Evolutionary conservation across 2,797 vertebrate genomes (phyloP), one percentile per base, ranked within the genome.

Genomic region (Pangasius djambal): DNA sequence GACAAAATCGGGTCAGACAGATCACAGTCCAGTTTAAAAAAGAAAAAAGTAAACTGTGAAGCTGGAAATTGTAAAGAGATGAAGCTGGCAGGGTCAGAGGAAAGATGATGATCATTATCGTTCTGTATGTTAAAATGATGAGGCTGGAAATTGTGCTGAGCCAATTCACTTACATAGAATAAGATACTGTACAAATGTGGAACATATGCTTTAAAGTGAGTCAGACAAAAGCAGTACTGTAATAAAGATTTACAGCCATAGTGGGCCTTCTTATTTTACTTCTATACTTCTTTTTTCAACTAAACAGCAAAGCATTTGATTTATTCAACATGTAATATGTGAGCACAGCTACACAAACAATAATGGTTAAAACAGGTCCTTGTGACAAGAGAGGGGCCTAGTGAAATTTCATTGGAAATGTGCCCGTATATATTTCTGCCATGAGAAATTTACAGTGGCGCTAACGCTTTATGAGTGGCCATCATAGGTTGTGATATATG

Each of bases 1-100:
- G 97, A 98, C 97, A 99, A 97, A 98, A 97, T 98, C 99, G 98
- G 97, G 97, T 97, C 97, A 98, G 94, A 94, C 91, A 93, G 93
- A 95, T 89, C 92, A 94, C 92, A 95, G 93, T 92, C 92, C 85
- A 94, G 93, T 89, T 75, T 78, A 50, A 89, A 89, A 67, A 77
- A 83, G 59, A 55, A 75, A 59, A 82, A 88, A 82, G 28, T 37
- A 89, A 87, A 55, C 63, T 52, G 28, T 25, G 9, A 86, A 79
- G 75, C 87, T 88, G 55, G 59, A 88, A 89, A 81, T 85, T 84
- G 89, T 67, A 40, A 82, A 87, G 74, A 48, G 65, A 75, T 90
- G 83, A 83, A 81, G 83, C 75, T 50, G 57, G 87, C 40, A 83
- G 81, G 50, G 48, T 81, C 52, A 82, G 85, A 78, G 78, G 70